These are phyloP conservation scores for Channa argus DNA, from an alignment of 2,113 vertebrate species.

Conservation along the genomic window DNA sequence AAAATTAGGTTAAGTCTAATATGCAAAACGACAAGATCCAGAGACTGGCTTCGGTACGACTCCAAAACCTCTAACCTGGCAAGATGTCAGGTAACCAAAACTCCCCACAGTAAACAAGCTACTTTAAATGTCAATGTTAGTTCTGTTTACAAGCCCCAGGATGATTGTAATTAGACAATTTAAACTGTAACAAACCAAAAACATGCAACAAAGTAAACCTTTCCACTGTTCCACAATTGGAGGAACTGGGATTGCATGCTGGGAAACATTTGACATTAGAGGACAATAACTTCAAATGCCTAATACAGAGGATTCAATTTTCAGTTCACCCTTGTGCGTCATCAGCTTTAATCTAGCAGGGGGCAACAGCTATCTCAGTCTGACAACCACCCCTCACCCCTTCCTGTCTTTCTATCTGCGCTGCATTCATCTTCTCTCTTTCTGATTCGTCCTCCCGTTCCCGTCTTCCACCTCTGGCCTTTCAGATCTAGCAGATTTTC, in stretches of 20 bases:
- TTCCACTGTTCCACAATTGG: constrained; percentile 40
- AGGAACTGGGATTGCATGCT: background rate
- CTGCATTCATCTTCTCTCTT: background rate
- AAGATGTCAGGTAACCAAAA: constrained; percentile 25
- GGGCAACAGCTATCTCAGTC: background rate
- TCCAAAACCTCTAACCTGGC: constrained; percentile 35
- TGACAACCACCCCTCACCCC: too few species aligned
- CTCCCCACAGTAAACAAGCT: constrained; percentile 27
- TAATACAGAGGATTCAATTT: background rate
- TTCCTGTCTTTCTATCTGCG: background rate
- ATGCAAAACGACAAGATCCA: background rate
- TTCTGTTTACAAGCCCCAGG: constrained; percentile 25
- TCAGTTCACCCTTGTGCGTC: background rate
- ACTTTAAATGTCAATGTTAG: constrained; percentile 17
- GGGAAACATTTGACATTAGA: background rate
- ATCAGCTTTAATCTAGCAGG: background rate
- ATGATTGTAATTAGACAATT: constrained; percentile 4
- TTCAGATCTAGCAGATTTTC: background rate
- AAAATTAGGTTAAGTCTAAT: background rate
- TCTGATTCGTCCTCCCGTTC: background rate
- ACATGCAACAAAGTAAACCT: constrained; percentile 24
- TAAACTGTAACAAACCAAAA: constrained; percentile 6
- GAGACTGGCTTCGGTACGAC: constrained; percentile 30
- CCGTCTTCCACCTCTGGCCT: background rate
- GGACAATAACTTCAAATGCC: background rate